Evolutionary conservation across 2,888 invertebrate species (phyloP).

Genomic region (Lasioglossum oenotherae): DNA sequence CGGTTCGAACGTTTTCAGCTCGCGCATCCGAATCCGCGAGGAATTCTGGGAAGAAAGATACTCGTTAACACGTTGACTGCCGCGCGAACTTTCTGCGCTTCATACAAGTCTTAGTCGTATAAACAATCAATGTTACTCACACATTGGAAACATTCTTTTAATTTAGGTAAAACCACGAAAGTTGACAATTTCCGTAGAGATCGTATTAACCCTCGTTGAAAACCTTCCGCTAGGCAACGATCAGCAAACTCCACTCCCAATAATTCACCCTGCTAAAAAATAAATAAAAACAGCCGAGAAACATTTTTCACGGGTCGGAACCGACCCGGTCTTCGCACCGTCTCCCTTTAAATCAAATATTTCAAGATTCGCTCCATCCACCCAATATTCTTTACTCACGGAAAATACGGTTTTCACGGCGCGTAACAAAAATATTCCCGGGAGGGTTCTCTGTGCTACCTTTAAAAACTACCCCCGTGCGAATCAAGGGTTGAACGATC

Average conservation of each 20-base stretch:
- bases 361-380: background rate
- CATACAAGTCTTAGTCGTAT: background rate
- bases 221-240: background rate
- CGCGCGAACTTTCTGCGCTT: background rate
- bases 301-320: background rate
- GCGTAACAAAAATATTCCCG: background rate
- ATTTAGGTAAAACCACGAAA: background rate
- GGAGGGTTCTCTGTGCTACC: background rate
- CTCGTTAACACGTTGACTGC: background rate
- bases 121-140: background rate
- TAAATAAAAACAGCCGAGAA: background rate
- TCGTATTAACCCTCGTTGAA: background rate
- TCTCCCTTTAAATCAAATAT: background rate
- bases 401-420: background rate
- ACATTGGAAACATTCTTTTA: background rate
- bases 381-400: background rate
- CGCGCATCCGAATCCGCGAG: background rate
- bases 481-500: conserved; percentile 11
- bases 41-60: background rate
- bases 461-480: background rate
- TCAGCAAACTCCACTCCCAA: background rate
- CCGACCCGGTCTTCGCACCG: background rate
- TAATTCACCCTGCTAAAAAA: background rate
- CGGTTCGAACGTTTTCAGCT: background rate
- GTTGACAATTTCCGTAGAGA: background rate